Evolutionary conservation across 2,113 vertebrate species (phyloP), one percentile per base, ranked within the genome.

Genomic region (Poeciliopsis prolifica): DNA sequence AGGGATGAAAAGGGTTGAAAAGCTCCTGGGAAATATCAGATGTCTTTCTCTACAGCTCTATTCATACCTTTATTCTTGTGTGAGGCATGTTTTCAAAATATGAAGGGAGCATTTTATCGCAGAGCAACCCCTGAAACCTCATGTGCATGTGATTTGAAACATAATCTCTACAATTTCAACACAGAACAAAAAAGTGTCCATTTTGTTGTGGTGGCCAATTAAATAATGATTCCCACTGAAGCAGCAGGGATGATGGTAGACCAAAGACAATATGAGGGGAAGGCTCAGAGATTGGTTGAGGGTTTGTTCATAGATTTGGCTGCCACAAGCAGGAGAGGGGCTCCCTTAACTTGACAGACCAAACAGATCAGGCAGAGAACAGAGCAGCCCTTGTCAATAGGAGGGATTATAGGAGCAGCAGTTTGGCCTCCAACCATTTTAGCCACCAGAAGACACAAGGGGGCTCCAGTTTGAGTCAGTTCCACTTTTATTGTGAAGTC

Each of bases 361-460:
- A 88, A 88, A 89, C 89, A 91, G 87, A 89, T 78, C 87, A 87
- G 87, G 82, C 77, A 0, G 82, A 88, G 89, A 90, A 93, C 83
- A 88, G 89, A 88, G 83, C 80, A 68, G 73, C 70, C 88, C 79
- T 86, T 82, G 86, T 89, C 89, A 91, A 91, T 92, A 87, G 89
- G 75, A 81, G 79, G 91, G 91, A 93, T 93, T 93, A 92, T 88
- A 77, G 83, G 75, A 86, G 86, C 86, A 86, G 88, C 89, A 90
- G 89, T 93, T 91, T 92, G 92, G 88, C 89, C 91, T 86, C 82
- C 82, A 89, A 89, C 89, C 89, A 90, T 91, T 90, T 88, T 79
- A 80, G 87, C 86, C 79, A 82, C 86, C 79, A 87, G 88, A 87
- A 93, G 86, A 92, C 87, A 92, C 87, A 89, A 91, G 88, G 90